Conservation (phyloP, 2,113 vertebrate species). For the Colistium nudipinnis region DNA sequence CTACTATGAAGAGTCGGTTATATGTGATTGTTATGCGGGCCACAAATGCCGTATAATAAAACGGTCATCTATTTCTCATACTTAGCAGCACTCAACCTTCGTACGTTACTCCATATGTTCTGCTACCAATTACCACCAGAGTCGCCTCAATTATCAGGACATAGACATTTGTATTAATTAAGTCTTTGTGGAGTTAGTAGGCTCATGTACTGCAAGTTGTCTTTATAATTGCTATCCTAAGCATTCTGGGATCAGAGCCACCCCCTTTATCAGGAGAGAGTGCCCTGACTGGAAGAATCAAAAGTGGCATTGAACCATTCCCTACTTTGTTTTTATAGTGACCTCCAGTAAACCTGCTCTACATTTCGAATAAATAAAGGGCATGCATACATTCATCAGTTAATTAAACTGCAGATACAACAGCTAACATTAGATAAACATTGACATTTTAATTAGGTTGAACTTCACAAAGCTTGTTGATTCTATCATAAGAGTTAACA, state of each 20-base stretch:
- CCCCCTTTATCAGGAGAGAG: constrained; percentile 49
- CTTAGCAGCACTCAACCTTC: background rate
- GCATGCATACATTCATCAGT: background rate
- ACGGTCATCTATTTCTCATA: constrained; percentile 2
- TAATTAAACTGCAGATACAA: constrained; percentile 10
- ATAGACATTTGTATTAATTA: constrained; percentile 48
- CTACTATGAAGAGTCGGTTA: too few species aligned
- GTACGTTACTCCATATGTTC: background rate
- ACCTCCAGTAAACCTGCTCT: constrained; percentile 45
- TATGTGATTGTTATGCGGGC: background rate
- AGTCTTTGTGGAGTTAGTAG: constrained; percentile 30
- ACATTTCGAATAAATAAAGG: constrained; percentile 23
- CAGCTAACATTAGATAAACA: constrained; percentile 7
- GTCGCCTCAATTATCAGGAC: constrained; percentile 33
- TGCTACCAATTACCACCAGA: background rate
- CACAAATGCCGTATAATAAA: background rate
- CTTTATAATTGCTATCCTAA: constrained; percentile 52
- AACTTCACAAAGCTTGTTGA: constrained; percentile 22
- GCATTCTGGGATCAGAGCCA: constrained; percentile 58
- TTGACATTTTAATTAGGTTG: constrained; percentile 7
- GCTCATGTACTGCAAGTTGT: constrained; percentile 38
- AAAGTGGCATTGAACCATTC: constrained; percentile 49
- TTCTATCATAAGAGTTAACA: constrained; percentile 22
- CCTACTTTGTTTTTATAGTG: constrained; percentile 47
- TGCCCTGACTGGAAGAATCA: constrained; percentile 47